phyloP scores from a whole-genome alignment of 2,888 invertebrate genomes.

The Drosophila diplacantha region DNA sequence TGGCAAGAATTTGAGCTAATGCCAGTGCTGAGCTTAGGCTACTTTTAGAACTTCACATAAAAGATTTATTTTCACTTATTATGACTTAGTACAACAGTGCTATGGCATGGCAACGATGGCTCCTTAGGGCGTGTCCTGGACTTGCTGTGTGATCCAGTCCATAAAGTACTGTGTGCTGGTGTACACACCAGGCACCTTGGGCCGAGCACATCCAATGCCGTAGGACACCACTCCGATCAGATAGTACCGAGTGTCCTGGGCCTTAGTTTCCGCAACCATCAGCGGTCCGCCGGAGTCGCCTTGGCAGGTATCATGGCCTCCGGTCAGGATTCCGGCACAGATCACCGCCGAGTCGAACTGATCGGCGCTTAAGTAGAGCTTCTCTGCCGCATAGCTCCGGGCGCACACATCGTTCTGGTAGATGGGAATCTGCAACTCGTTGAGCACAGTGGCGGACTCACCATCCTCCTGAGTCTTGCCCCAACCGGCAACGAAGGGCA shows the following conservation, averaged over 20 bases:
- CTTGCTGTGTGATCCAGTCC: constrained; percentile 81
- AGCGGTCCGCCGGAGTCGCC: constrained; percentile 78
- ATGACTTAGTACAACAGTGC: constrained; percentile 10
- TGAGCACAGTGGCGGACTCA: constrained; percentile 82
- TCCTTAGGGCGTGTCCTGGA: constrained; percentile 64
- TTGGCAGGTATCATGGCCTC: constrained; percentile 77
- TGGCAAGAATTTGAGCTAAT: constrained; percentile 4
- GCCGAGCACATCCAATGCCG: constrained; percentile 82
- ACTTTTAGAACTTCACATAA: constrained; percentile 5
- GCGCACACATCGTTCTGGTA: constrained; percentile 82
- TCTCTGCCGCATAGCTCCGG: constrained; percentile 66
- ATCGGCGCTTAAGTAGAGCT: constrained; percentile 60
- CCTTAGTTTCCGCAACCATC: constrained; percentile 72
- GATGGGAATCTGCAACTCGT: constrained; percentile 85
- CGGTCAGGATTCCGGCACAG: constrained; percentile 74
- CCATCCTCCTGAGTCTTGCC: constrained; percentile 79
- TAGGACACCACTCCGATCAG: constrained; percentile 84
- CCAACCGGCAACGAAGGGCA: constrained; percentile 86
- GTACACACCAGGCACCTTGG: constrained; percentile 82
- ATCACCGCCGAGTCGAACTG: constrained; percentile 75
- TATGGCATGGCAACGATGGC: constrained; percentile 14
- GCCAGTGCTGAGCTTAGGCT: constrained; percentile 7
- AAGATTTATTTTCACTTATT: constrained; percentile 14
- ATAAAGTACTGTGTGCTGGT: constrained; percentile 81
- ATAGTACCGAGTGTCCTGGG: constrained; percentile 72